Evolutionary conservation across 2,888 invertebrate species (phyloP).

Genomic region (Piscicola geometra): DNA sequence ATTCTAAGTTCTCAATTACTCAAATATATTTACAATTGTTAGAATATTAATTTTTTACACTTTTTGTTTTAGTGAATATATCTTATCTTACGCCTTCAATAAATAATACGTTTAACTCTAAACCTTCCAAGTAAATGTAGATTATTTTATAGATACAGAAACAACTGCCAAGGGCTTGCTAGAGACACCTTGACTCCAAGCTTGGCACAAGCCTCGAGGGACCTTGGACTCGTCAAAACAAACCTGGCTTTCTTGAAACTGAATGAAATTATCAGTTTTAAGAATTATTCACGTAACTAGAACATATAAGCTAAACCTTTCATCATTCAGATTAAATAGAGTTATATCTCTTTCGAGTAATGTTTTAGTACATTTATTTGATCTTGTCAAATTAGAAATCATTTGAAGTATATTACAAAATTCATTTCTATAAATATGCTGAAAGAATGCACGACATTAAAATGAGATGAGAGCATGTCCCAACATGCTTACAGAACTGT

Average conservation of each 20-base stretch:
- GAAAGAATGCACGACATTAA: too few species aligned
- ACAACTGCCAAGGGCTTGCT: background rate
- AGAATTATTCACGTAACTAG: background rate
- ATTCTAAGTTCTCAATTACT: background rate
- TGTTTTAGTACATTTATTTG: too few species aligned
- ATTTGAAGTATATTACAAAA: too few species aligned
- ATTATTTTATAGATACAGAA: background rate
- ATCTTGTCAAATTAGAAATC: too few species aligned
- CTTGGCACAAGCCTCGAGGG: background rate
- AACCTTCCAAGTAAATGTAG: background rate
- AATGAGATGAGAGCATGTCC: too few species aligned
- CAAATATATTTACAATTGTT: background rate
- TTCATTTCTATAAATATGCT: too few species aligned
- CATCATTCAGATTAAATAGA: slow-evolving; percentile 1
- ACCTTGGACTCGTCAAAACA: slow-evolving; percentile 11
- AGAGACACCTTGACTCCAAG: background rate
- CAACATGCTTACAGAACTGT: too few species aligned
- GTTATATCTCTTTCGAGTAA: slow-evolving; percentile 11
- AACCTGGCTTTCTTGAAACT: background rate
- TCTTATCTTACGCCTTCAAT: too few species aligned
- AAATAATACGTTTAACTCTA: background rate
- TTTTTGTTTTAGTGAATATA: too few species aligned
- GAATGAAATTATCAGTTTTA: background rate
- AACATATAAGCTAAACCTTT: background rate
- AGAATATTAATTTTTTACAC: background rate